phyloP scores from a whole-genome alignment of 2,113 vertebrate species.

The Oreamnos americanus region DNA sequence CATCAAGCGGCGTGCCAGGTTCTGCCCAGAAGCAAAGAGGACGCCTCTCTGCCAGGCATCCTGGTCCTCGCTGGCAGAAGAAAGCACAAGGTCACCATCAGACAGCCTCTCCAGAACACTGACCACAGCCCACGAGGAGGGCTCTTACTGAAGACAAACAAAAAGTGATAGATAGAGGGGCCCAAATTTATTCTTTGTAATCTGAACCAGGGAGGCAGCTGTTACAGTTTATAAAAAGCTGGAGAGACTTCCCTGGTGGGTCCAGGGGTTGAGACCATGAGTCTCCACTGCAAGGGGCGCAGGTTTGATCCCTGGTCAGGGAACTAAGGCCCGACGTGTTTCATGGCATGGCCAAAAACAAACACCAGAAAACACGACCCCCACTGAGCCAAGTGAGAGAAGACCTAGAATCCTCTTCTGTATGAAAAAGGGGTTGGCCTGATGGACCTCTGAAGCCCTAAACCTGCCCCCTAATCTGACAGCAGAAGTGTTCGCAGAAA shows the following conservation, averaged over 20 bases:
- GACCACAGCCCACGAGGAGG: background rate
- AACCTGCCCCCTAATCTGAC: background rate
- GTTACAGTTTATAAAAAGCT: background rate
- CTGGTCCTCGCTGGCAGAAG: slow-evolving; percentile 79
- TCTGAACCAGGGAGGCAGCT: background rate
- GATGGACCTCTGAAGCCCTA: background rate
- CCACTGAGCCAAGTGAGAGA: accelerated
- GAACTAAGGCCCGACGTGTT: background rate
- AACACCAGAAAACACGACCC: background rate
- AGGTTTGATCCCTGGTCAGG: background rate
- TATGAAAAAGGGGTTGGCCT: background rate
- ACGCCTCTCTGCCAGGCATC: slow-evolving; percentile 90
- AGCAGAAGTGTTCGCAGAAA: background rate
- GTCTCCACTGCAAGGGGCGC: background rate
- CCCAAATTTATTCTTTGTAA: background rate
- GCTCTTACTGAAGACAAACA: background rate
- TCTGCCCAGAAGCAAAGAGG: slow-evolving; percentile 92
- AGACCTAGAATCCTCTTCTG: background rate
- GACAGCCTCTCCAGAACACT: background rate
- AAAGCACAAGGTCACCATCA: background rate
- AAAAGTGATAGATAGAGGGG: background rate
- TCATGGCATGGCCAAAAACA: background rate
- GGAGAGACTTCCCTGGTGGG: background rate
- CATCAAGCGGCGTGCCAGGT: slow-evolving; percentile 93
- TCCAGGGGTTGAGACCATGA: background rate